Conservation (phyloP, 92 coral and sea anemone genomes). For the Porites lobata region DNA sequence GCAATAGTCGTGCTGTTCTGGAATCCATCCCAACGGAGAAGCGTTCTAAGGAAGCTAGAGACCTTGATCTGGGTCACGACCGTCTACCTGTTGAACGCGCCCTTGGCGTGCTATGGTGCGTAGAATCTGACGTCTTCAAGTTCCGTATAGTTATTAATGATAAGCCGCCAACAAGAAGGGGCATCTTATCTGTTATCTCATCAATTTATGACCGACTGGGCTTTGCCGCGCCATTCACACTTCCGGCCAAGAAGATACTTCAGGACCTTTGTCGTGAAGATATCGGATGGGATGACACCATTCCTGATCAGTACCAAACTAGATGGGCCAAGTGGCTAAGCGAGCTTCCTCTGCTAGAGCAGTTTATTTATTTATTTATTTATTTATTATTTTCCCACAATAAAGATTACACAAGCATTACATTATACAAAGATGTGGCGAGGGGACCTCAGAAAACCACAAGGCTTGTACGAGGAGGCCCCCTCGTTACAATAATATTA, state of each 20-base stretch:
- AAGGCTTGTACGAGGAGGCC: too few relatives aligned
- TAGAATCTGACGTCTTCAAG: constrained; percentile 62
- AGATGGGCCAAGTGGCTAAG: constrained; percentile 68
- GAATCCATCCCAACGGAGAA: constrained; percentile 59
- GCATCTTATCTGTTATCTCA: too few relatives aligned
- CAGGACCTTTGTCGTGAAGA: not conserved
- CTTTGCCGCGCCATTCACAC: not conserved
- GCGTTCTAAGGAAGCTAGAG: constrained; percentile 58
- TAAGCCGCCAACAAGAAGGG: too few relatives aligned
- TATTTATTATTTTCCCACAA: too few relatives aligned
- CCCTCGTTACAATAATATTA: too few relatives aligned
- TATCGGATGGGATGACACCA: constrained; percentile 65
- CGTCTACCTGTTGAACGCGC: constrained; percentile 68
- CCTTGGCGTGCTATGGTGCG: constrained; percentile 65
- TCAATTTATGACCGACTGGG: too few relatives aligned
- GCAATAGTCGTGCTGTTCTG: constrained; percentile 59
- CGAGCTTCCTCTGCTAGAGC: constrained; percentile 57
- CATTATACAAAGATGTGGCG: too few relatives aligned
- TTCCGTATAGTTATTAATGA: constrained; percentile 37
- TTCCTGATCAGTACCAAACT: constrained; percentile 41
- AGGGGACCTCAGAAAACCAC: too few relatives aligned
- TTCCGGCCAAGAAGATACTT: constrained; percentile 50
- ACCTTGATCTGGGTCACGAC: constrained; percentile 45
- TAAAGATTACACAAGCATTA: too few relatives aligned
- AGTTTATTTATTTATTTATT: too few relatives aligned